A percentile compares a stretch with the other conserved stretches of the same genome.
Conservation (phyloP, 2,888 invertebrate genomes). For the Ischnura elegans region DNA sequence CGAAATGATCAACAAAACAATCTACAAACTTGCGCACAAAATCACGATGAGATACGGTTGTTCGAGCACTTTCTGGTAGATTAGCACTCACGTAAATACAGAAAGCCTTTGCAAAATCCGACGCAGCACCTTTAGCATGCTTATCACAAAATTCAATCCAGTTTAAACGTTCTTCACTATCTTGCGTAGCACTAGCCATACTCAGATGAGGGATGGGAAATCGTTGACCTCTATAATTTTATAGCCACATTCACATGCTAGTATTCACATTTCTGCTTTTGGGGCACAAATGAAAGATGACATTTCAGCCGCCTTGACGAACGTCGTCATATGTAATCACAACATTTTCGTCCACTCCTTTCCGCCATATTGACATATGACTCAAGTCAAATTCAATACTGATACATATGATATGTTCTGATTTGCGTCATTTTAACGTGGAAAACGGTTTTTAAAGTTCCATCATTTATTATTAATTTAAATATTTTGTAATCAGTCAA, state of each 20-base stretch:
- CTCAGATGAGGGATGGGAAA: not conserved
- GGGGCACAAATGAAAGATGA: not conserved
- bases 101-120: conserved; percentile 93
- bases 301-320: not conserved
- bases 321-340: conserved; percentile 59
- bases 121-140: conserved; percentile 90
- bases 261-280: conserved; percentile 31
- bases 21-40: conserved; percentile 91
- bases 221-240: not conserved
- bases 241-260: not conserved
- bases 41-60: conserved; percentile 87
- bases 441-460: no score
- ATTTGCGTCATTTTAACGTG: no score
- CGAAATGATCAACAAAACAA: conserved; percentile 91
- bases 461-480: no score
- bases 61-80: conserved; percentile 83
- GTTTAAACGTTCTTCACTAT: conserved; percentile 72
- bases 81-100: conserved; percentile 87
- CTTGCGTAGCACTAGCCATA: conserved; percentile 67
- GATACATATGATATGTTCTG: not conserved
- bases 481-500: no score
- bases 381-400: conserved; percentile 18
- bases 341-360: conserved; percentile 41
- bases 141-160: conserved; percentile 94
- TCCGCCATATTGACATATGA: conserved; percentile 63